Evolutionary conservation across 1,140 invertebrate species (phyloP).

Genomic region (Tetraneura akinire): DNA sequence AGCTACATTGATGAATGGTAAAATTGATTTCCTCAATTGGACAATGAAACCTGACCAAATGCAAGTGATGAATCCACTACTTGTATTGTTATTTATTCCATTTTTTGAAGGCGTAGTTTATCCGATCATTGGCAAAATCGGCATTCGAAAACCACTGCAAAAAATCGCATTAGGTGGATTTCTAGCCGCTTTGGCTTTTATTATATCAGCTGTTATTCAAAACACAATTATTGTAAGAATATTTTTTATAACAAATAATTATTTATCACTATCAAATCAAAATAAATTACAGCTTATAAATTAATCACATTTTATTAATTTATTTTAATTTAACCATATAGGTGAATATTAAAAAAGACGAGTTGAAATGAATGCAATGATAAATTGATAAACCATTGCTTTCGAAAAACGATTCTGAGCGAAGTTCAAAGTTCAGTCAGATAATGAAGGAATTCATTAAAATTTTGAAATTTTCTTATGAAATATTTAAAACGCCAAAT

Average conservation of each 20-base stretch:
- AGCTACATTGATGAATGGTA: constrained; percentile 72
- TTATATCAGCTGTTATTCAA: constrained; percentile 70
- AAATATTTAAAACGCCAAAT: no score
- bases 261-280: no score
- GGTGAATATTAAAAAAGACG: no score
- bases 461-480: no score
- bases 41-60: constrained; percentile 79
- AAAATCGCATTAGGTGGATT: constrained; percentile 69
- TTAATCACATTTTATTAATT: no score
- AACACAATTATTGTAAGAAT: constrained; percentile 65
- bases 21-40: constrained; percentile 61
- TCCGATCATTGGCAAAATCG: constrained; percentile 56
- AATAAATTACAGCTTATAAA: no score
- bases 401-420: no score
- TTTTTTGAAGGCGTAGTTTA: constrained; percentile 71
- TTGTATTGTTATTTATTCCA: constrained; percentile 78
- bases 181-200: constrained; percentile 69
- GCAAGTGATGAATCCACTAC: constrained; percentile 76
- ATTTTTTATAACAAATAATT: neutral
- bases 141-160: constrained; percentile 62
- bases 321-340: no score
- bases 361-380: no score
- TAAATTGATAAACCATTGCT: no score
- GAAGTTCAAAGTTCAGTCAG: no score
- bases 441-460: no score